A percentile compares a stretch with the other conserved stretches of the same genome.
Evolutionary conservation across 2,797 vertebrate species (phyloP).

Genomic region (Gobionotothen gibberifrons): DNA sequence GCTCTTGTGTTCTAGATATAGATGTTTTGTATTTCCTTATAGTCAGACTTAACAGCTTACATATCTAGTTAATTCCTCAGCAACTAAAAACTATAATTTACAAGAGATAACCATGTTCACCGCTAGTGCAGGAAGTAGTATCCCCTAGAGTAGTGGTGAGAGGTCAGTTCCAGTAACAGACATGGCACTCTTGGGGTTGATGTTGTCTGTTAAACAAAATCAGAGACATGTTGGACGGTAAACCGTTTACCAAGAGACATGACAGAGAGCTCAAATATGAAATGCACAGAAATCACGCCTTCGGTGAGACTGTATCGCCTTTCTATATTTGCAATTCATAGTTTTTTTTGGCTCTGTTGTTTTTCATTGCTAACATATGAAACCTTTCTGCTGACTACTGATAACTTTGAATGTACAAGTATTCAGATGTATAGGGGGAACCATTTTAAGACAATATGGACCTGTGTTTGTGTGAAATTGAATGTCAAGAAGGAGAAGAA

Average conservation of each 20-base stretch:
- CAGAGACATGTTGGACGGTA: neutral
- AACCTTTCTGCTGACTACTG: neutral
- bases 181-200: neutral
- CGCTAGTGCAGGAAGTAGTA: neutral
- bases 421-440: neutral
- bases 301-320: neutral
- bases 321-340: neutral
- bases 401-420: neutral
- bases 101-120: neutral
- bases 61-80: neutral
- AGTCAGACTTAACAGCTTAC: neutral
- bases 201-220: neutral
- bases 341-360: neutral
- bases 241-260: conserved; percentile 3
- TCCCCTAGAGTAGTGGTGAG: neutral
- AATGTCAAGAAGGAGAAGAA: neutral
- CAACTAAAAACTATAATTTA: neutral
- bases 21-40: neutral
- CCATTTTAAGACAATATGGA: neutral
- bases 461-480: conserved; percentile 3
- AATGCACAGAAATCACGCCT: neutral
- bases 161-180: neutral
- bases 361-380: neutral
- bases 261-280: neutral
- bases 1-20: neutral